These are phyloP conservation scores for Pipistrellus kuhlii DNA, from an alignment of 2,797 vertebrate genomes.

Conservation along the genomic window DNA sequence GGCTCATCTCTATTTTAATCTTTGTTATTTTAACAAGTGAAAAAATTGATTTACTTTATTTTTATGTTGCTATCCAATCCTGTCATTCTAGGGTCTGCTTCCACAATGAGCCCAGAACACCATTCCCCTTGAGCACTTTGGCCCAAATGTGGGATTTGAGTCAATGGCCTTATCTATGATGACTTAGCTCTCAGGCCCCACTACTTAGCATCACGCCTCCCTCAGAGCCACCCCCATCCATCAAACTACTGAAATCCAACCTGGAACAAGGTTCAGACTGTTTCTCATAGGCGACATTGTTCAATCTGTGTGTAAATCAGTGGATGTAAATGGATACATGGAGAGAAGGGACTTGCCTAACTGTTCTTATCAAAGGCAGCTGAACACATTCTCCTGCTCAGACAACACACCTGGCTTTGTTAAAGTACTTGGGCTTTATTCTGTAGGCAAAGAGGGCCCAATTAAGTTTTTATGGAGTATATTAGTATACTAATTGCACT, in stretches of 20 bases:
- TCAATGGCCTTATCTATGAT: neutral
- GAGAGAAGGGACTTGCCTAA: neutral
- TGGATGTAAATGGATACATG: neutral
- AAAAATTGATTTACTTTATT: neutral
- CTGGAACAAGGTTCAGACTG: neutral
- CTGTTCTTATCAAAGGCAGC: neutral
- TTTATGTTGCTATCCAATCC: neutral
- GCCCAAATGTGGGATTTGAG: neutral
- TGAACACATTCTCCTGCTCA: neutral
- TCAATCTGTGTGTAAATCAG: neutral
- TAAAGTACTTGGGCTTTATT: slow-evolving; percentile 30
- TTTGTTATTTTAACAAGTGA: neutral
- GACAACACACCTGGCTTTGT: neutral
- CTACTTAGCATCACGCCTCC: neutral
- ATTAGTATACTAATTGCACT: neutral
- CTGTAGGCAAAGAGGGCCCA: neutral
- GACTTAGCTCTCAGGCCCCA: neutral
- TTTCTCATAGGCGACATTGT: neutral
- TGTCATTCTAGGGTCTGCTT: neutral
- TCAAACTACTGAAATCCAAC: neutral
- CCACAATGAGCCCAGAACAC: neutral
- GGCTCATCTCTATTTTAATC: neutral
- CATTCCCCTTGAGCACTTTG: neutral
- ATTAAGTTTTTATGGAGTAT: neutral
- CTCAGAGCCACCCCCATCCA: neutral